phyloP scores from a whole-genome alignment of 2,797 vertebrate genomes.

The Sciaenops ocellatus region DNA sequence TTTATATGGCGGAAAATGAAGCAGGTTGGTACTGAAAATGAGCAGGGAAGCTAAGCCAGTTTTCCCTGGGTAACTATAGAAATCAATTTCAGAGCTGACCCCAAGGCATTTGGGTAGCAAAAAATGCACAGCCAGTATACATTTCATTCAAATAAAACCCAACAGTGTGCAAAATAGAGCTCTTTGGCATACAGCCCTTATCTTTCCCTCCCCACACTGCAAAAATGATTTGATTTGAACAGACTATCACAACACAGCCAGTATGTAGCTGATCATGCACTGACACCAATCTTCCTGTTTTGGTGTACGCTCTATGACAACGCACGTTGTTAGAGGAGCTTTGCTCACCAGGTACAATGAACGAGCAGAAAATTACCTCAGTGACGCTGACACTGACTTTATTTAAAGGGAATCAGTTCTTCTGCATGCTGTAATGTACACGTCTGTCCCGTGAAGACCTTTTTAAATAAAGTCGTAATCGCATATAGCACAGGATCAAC shows the following conservation, averaged over 20 bases:
- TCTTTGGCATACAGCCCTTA: background rate
- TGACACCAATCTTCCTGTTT: slow-evolving; percentile 15
- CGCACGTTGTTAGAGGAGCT: slow-evolving; percentile 8
- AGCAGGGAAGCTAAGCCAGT: slow-evolving; percentile 13
- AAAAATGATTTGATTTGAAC: slow-evolving; percentile 24
- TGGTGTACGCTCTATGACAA: slow-evolving; percentile 5
- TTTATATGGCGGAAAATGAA: slow-evolving; percentile 19
- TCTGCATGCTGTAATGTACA: background rate
- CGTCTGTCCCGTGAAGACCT: background rate
- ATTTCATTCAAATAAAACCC: slow-evolving; percentile 6
- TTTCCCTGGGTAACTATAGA: background rate
- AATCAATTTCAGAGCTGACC: slow-evolving; percentile 14
- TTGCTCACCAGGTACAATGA: background rate
- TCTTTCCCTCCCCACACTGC: background rate
- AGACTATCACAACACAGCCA: slow-evolving; percentile 4
- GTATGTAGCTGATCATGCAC: slow-evolving; percentile 7
- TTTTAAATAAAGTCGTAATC: background rate
- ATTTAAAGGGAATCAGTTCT: background rate
- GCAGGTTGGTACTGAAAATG: slow-evolving; percentile 8
- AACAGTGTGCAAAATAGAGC: background rate
- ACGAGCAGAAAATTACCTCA: background rate
- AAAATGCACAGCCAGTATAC: background rate
- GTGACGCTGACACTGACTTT: background rate
- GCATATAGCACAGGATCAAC: too few relatives aligned
- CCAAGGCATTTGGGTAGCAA: slow-evolving; percentile 4